Base-by-base conservation (phyloP, 2,888 invertebrate genomes). In the Napeogenes inachia region DNA sequence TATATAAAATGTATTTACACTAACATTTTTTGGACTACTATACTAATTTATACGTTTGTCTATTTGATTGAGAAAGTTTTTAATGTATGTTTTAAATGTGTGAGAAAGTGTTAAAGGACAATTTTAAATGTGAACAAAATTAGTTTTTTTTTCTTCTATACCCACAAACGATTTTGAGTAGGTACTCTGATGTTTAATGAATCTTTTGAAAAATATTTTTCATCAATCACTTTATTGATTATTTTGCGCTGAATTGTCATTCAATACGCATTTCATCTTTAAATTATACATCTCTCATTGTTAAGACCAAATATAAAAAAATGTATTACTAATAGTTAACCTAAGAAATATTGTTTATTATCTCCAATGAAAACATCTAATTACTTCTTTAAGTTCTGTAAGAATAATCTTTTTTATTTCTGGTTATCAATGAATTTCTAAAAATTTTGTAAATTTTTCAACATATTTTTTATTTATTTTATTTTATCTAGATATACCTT, bases 131-230 rank as follows among this genome's bases (percentile, higher is more conserved):
- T 77, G 75, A 74, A 75, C 77, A 74, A 80, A 81, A 83, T 79
- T 79, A 70, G n/a, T n/a, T 78, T 81, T 76, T 73, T 74, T 77
- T 78, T 73, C 79, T 76, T 76, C 77, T 75, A 79, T 75, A 70
- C 76, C 76, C 75, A 68, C 76, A 77, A 80, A 82, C 80, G 82
- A 80, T 79, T 84, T 81, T 77, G 78, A 82, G 81, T 75, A n/a
- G n/a, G n/a, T n/a, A 78, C 73, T 71, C 74, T 66, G 66, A 74
- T 77, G 79, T 82, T 85, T 84, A 85, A 85, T 85, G 84, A 82
- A 82, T 84, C 84, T 82, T 83, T 84, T 83, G 82, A 84, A 82
- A 78, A 79, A 80, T 78, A 79, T 77, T 80, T 84, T 82, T 82
- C 81, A 77, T 83, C 82, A 81, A 83, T 80, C 78, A 78, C 74